Evolutionary conservation across 1,140 invertebrate genomes (phyloP), one percentile per base, ranked within the genome.

Genomic region (Bombus cullumanus): DNA sequence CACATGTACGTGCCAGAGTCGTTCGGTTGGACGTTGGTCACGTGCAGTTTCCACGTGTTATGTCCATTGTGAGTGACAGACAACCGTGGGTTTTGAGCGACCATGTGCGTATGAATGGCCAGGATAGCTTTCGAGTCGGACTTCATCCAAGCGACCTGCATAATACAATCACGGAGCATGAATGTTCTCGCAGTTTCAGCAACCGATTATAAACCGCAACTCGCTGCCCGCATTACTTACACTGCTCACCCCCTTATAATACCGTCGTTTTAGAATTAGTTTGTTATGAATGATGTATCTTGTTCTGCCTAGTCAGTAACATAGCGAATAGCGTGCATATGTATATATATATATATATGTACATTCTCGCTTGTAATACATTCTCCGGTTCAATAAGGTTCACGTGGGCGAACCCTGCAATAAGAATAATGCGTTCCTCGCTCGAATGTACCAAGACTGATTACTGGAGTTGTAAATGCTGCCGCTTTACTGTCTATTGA

Each of bases 1-100:
- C 98, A 98, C 97, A 98, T 98, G 94, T 98, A 98, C 34, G 97
- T 97, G 83, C 97, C 98, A 18, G 97, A 97, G 94, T 98, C 98
- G 92, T 98, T 97, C 89, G 97, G 96, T 93, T 98, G 97, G 39
- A 98, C 98, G 94, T 98, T 97, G 87, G 96, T 96, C 92, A 98
- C 97, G 95, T 98, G 97, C 88, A 98, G 96, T 94, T 97, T 98
- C 98, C 98, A 98, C 84, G 98, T 98, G 93, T 98, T 98, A 95
- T 98, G 97, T 82, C 98, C 97, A 94, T 98, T 98, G 95, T 98
- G 98, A 79, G 97, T 98, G 87, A 98, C 98, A 64, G 96, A 97
- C 87, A 98, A 96, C 71, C 98, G 96, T 62, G 97, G 96, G 95
- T 98, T 98, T 93, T 98, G 96, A n/a, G 98, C 97, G 86, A 98